Percentiles rank a stretch among this genome's conserved stretches.
Conservation (phyloP, 64 coral and sea anemone species). For the Montipora efflorescens region DNA sequence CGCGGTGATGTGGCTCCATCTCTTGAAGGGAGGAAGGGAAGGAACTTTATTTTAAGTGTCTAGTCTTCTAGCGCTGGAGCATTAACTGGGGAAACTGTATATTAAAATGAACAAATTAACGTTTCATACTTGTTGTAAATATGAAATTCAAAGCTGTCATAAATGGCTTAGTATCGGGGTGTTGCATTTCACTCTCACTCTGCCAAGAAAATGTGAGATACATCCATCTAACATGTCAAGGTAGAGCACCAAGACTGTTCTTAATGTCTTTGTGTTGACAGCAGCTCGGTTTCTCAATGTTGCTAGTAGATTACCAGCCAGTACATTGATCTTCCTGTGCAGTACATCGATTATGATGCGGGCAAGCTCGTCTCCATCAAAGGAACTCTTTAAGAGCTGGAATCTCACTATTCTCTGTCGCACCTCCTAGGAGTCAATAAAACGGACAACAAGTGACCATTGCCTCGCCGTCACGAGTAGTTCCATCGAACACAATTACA, state of each 20-base stretch:
- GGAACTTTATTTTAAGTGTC: too few species aligned
- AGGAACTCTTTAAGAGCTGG: conserved; percentile 38
- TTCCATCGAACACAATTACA: conserved; percentile 66
- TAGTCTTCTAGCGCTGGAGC: too few species aligned
- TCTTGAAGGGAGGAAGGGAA: too few species aligned
- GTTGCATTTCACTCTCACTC: too few species aligned
- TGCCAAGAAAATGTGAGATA: too few species aligned
- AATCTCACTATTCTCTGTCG: conserved; percentile 38
- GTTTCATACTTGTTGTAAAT: too few species aligned
- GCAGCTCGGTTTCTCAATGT: conserved; percentile 44
- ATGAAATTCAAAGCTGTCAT: too few species aligned
- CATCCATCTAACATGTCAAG: too few species aligned
- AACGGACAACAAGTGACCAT: neutral
- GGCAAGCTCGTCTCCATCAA: conserved; percentile 41
- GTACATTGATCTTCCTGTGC: conserved; percentile 45
- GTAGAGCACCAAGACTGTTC: neutral
- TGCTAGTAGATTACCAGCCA: neutral
- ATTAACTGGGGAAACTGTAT: too few species aligned
- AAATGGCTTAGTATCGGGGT: too few species aligned
- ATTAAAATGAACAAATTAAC: too few species aligned
- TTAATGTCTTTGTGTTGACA: conserved; percentile 62
- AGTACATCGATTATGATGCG: conserved; percentile 53
- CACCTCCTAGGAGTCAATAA: conserved; percentile 50
- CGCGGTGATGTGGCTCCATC: too few species aligned
- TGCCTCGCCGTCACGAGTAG: conserved; percentile 31